A percentile compares a stretch with the other conserved stretches of the same genome.
These are phyloP conservation scores for Orthosia gracilis DNA, from an alignment of 2,888 invertebrate genomes.

Conservation along the genomic window DNA sequence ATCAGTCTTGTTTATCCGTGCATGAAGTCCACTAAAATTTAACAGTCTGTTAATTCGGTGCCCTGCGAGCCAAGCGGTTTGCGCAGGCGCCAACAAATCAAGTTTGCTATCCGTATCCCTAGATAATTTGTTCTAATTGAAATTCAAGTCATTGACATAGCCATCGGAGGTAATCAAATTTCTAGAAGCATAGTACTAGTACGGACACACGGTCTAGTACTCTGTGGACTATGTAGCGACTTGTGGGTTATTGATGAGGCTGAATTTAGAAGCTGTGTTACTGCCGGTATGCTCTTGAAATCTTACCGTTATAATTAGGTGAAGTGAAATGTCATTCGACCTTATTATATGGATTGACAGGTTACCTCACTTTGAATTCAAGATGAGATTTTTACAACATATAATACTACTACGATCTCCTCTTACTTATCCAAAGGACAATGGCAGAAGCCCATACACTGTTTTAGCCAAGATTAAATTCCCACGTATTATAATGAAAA, in stretches of 20 bases:
- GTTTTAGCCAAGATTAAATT: no score
- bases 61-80: constrained; percentile 45
- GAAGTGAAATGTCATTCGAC: no score
- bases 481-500: no score
- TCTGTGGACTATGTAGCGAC: background rate
- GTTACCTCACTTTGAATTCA: no score
- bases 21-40: constrained; percentile 54
- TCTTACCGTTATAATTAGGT: no score
- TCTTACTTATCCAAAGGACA: no score
- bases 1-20: constrained; percentile 30
- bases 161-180: constrained; percentile 91
- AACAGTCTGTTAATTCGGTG: constrained; percentile 58
- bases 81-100: constrained; percentile 87
- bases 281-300: no score
- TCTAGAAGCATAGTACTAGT: constrained; percentile 72
- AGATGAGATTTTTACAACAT: no score
- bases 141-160: constrained; percentile 93
- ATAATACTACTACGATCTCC: no score
- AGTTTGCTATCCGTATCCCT: constrained; percentile 89
- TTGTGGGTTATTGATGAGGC: background rate
- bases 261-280: background rate
- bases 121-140: constrained; percentile 93
- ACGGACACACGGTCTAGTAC: constrained; percentile 6
- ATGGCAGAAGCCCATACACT: no score
- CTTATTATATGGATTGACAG: no score